phyloP scores from a whole-genome alignment of 2,797 vertebrate species.

The Lepus townsendii region DNA sequence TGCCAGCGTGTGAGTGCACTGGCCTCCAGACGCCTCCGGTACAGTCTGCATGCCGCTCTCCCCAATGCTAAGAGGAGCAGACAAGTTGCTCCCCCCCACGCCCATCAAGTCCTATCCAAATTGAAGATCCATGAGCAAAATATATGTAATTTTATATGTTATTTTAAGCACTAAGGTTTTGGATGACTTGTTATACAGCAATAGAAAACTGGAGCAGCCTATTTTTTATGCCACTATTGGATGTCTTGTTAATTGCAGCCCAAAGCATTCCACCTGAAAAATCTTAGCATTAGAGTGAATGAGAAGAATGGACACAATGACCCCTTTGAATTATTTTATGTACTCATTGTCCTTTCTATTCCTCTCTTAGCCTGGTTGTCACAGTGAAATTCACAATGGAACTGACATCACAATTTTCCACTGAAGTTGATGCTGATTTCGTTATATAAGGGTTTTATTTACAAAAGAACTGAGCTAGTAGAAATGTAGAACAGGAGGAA shows the following conservation, averaged over 20 bases:
- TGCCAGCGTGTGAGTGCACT: background rate
- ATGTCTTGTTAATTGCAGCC: conserved; percentile 48
- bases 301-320: background rate
- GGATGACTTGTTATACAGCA: background rate
- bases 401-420: background rate
- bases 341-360: background rate
- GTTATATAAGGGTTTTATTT: conserved; percentile 49
- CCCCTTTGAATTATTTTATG: background rate
- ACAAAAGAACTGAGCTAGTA: background rate
- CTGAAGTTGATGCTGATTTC: background rate
- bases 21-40: background rate
- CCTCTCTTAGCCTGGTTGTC: background rate
- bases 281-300: background rate
- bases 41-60: background rate
- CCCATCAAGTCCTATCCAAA: background rate
- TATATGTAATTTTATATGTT: background rate
- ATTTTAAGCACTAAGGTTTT: conserved; percentile 39
- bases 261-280: background rate
- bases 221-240: background rate
- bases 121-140: conserved; percentile 13
- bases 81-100: background rate
- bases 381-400: background rate
- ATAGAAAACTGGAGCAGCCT: background rate
- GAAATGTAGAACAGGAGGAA: conserved; percentile 23
- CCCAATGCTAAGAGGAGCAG: background rate